Base-by-base conservation (phyloP, 1,140 invertebrate genomes). In the Probaryconus sp. region DNA sequence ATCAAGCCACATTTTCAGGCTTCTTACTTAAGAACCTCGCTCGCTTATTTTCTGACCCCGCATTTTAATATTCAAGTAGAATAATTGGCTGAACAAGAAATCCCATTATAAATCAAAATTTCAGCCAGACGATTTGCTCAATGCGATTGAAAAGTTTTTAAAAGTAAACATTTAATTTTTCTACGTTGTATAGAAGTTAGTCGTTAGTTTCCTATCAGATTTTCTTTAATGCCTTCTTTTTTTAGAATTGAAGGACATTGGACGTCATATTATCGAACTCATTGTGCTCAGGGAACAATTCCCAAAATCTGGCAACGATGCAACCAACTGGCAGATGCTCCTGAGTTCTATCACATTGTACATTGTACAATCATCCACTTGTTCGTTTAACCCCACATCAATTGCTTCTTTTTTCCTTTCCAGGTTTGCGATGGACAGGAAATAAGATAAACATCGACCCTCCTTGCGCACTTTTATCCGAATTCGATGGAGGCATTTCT, bases 321-420 rank as follows among this genome's bases (percentile, higher is more conserved):
- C 60, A 61, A 56, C 18, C 47, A 71, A 58, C 69, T 68, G 80
- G 77, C 77, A 83, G 81, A 81, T 82, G 79, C 76, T 68, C 45
- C 31, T 28, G 40, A 24, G n/a, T n/a, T n/a, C n/a, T n/a, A n/a
- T n/a, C n/a, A n/a, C n/a, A n/a, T n/a, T n/a, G 38, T 45, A 56
- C 47, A 47, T 40, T 65, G 61, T 53, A 64, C 51, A 55, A 38
- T 50, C 38, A 53, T 60, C 56, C 70, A 65, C 55, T 51, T 72
- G 64, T 69, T 37, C 20, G 50, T 40, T 65, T 58, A 51, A 58
- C 40, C 50, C 56, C 38, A 30, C 45, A 69, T 61, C 73, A 67
- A 79, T 82, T 77, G 77, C 71, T 76, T 80, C 51, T 21, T 16
- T 53, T 48, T 45, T 68, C 43, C 20, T 58, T 56, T 55, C 42